phyloP scores from a whole-genome alignment of 1,140 invertebrate species.

The Hyposmocoma kahamanoa region DNA sequence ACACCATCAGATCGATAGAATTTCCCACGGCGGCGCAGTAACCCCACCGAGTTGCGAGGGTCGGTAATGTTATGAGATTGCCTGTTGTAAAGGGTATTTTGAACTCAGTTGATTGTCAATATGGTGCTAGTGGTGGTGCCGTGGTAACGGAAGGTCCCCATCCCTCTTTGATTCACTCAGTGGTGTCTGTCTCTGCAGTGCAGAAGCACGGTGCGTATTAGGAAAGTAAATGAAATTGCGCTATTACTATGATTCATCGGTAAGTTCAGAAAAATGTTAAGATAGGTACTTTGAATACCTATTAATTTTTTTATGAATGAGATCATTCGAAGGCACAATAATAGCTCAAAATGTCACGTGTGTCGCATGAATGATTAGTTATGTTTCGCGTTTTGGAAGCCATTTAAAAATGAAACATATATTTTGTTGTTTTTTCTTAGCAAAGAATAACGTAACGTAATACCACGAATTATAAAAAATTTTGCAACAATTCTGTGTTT shows the following conservation, averaged over 20 bases:
- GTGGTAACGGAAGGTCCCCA: conserved; percentile 22
- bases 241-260: conserved; percentile 64
- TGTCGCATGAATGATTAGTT: too few species aligned
- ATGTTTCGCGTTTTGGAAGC: too few species aligned
- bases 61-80: conserved; percentile 13
- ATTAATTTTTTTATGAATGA: too few species aligned
- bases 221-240: conserved; percentile 45
- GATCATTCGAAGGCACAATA: too few species aligned
- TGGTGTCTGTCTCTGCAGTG: conserved; percentile 13
- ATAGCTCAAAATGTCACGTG: too few species aligned
- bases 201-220: conserved; percentile 5
- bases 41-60: conserved; percentile 32
- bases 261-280: too few species aligned
- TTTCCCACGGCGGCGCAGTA: conserved; percentile 52
- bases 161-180: conserved; percentile 21
- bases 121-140: conserved; percentile 26
- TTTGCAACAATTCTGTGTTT: too few species aligned
- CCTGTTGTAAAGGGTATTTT: conserved; percentile 13
- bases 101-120: conserved; percentile 23
- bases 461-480: too few species aligned
- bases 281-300: too few species aligned
- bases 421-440: too few species aligned
- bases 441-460: too few species aligned
- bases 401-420: too few species aligned
- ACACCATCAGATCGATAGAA: conserved; percentile 50